Evolutionary conservation across 2,113 vertebrate species (phyloP), one percentile per base, ranked within the genome.

Genomic region (Struthidea cinerea): DNA sequence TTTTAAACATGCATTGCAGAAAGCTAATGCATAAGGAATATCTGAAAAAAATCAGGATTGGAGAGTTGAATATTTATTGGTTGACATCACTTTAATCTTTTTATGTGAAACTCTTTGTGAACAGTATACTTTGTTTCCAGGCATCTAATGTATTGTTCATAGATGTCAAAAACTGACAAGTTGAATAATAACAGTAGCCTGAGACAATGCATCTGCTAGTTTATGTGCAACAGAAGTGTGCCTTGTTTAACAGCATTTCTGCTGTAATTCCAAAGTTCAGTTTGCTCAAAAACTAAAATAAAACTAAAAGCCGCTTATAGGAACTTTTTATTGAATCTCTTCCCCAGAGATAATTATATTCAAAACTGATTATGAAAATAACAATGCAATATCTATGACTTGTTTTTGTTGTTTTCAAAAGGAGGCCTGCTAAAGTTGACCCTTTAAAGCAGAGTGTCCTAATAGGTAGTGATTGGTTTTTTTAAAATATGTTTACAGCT

Each of bases 401-500:
- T 77, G 56, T 46, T 73, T 21, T 44, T 69, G 14, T 55, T 85
- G 4, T 63, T 87, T 53, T 84, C 22, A 49, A 60, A 79, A 30
- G 15, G 6, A n/a, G 26, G 8, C 42, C 28, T 93, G 33, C 44
- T 87, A 16, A 81, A 78, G 21, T 89, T 81, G 61, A 69, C 19
- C 3, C 17, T 82, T 59, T 42, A 82, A 75, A 91, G 27, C 44
- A 84, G 27, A 4, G 2, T 41, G 21, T 87, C 37, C 32, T 53
- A 68, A 24, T 50, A 84, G 19, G 7, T 50, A 41, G 16, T 41
- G 56, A 42, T 20, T 37, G 15, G 14, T 65, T 21, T 52, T 44
- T 52, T 30, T 13, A 0, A 26, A 56, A 56, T 47, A 0, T 0
- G 9, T 70, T 57, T 67, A n/a, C 23, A 50, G 50, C 53, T 87